Conservation (phyloP, 2,797 vertebrate genomes). For the Phoebastria nigripes region DNA sequence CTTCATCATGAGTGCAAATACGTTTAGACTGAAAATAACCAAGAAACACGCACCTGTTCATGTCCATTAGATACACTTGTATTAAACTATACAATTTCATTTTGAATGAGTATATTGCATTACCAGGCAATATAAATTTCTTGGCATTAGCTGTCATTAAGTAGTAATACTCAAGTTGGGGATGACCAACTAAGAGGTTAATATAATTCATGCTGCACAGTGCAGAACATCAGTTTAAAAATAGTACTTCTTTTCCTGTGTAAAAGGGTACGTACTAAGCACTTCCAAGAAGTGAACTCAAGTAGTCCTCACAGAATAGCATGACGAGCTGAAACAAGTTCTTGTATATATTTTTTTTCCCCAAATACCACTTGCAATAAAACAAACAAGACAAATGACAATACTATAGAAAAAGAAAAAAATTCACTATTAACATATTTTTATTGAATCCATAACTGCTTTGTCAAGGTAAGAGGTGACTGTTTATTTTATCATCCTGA, state of each 20-base stretch:
- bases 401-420: neutral
- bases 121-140: neutral
- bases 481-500: neutral
- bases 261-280: neutral
- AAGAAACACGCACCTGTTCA: neutral
- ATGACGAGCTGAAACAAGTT: neutral
- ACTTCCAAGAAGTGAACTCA: constrained; percentile 2
- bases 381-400: neutral
- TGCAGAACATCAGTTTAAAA: neutral
- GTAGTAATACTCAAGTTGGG: neutral
- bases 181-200: neutral
- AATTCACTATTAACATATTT: neutral
- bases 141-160: neutral
- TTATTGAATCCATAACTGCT: neutral
- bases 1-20: neutral
- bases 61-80: neutral
- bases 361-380: neutral
- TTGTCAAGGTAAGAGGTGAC: neutral
- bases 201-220: neutral
- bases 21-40: neutral
- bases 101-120: neutral
- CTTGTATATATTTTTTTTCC: neutral
- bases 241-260: neutral
- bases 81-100: neutral
- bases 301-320: neutral